Evolutionary conservation across 2,888 invertebrate species (phyloP).

Genomic region (Pinctada fucata): DNA sequence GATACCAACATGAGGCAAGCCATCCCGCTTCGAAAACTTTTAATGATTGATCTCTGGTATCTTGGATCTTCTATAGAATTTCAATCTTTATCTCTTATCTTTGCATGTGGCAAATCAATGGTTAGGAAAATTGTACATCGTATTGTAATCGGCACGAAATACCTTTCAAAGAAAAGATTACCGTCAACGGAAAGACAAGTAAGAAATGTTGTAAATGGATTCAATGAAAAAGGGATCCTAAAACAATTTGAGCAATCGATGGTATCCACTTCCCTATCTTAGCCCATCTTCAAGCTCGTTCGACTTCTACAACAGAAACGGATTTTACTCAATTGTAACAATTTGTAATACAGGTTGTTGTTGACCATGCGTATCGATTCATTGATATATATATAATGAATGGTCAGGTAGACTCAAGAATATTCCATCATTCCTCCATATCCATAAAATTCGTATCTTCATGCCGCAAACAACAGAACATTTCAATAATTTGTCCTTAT

Average conservation of each 20-base stretch:
- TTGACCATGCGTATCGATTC: not conserved
- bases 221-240: not conserved
- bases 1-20: conserved; percentile 4
- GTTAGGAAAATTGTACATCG: not conserved
- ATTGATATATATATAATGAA: not conserved
- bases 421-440: conserved; percentile 3
- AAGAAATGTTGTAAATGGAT: not conserved
- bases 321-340: conserved; percentile 6
- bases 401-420: not conserved
- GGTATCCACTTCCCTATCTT: not conserved
- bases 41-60: not conserved
- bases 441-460: not conserved
- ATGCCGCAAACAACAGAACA: not conserved
- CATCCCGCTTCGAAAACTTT: not conserved
- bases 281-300: no score
- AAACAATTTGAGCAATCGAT: conserved; percentile 2
- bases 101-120: conserved; percentile 3
- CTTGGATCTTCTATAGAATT: not conserved
- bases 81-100: not conserved
- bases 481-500: not conserved
- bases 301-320: not conserved
- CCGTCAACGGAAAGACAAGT: not conserved
- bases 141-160: not conserved
- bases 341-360: not conserved
- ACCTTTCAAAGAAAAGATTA: not conserved